Evolutionary conservation across 92 coral and sea anemone genomes (phyloP), one percentile per base, ranked within the genome.

Genomic region (Porites rus): DNA sequence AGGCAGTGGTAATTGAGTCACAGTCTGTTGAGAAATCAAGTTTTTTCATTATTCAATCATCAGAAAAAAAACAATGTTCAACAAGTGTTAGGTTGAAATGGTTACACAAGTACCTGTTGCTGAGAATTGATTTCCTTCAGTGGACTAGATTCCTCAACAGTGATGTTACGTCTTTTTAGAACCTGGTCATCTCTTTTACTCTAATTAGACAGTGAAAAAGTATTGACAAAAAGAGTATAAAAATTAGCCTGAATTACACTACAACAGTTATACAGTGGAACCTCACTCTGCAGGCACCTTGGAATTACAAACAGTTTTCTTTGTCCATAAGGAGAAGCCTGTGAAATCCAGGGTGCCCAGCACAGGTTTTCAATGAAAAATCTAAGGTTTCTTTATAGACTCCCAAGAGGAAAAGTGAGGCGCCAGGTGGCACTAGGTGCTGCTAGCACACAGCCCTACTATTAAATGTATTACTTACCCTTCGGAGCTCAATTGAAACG

Each of bases 401-500:
- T 28, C 31, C n/a, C 11, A 5, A 12, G 75, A 11, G 75, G n/a
- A n/a, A 11, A 28, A 28, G 31, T 28, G 46, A 4, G 46, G 46
- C 4, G 46, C 46, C 46, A 38, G 46, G 5, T 6, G 46, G 46
- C 46, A 38, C 46, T 38, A 0, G 46, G 46, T 4, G 46, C 46
- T 38, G 46, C 46, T 4, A 38, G 46, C 4, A 38, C 46, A 38
- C 46, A 38, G 46, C 46, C 7, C 46, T 38, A 4, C 46, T 38
- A 38, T 20, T 60, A 63, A 8, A 43, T n/a, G n/a, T n/a, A 31
- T 6, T 21, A 10, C 19, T 0, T 69, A 97, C 99, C 97, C 95
- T 97, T 84, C 99, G 80, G 63, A 97, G 89, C 85, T 97, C 94
- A 46, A 97, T 78, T 51, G 99, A 87, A 12, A 97, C 99, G 51